Evolutionary conservation across 2,797 vertebrate genomes (phyloP).

Genomic region (Antrozous pallidus): DNA sequence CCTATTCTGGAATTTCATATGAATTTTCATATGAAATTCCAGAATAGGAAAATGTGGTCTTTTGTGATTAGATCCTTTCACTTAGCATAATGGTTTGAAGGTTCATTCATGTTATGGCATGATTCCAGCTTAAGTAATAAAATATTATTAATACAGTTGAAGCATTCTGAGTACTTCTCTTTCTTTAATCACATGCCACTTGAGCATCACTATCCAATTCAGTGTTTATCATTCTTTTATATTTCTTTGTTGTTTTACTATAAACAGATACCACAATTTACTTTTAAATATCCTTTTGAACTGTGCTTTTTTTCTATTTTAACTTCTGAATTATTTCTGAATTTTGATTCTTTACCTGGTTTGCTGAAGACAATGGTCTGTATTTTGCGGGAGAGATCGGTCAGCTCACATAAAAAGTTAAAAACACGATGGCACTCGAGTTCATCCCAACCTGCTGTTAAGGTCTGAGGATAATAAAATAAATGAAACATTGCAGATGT

Average conservation of each 20-base stretch:
- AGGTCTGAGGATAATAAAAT: conserved; percentile 81
- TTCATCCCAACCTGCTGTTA: conserved; percentile 94
- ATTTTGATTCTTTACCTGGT: conserved; percentile 83
- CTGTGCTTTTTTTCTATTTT: not conserved
- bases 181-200: not conserved
- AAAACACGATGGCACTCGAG: conserved; percentile 91
- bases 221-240: not conserved
- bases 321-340: conserved; percentile 8
- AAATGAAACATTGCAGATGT: not conserved
- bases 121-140: not conserved
- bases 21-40: too few relatives aligned
- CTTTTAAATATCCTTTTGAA: conserved; percentile 29
- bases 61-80: not conserved
- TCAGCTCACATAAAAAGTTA: conserved; percentile 88
- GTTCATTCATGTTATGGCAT: not conserved
- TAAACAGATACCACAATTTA: not conserved
- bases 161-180: not conserved
- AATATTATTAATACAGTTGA: not conserved
- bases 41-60: too few relatives aligned
- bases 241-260: conserved; percentile 33
- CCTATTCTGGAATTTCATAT: not conserved
- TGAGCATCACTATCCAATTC: not conserved
- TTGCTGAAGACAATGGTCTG: conserved; percentile 85
- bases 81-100: not conserved
- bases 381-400: conserved; percentile 85